Conservation (phyloP, 2,797 vertebrate genomes). For the Thamnophis elegans region DNA sequence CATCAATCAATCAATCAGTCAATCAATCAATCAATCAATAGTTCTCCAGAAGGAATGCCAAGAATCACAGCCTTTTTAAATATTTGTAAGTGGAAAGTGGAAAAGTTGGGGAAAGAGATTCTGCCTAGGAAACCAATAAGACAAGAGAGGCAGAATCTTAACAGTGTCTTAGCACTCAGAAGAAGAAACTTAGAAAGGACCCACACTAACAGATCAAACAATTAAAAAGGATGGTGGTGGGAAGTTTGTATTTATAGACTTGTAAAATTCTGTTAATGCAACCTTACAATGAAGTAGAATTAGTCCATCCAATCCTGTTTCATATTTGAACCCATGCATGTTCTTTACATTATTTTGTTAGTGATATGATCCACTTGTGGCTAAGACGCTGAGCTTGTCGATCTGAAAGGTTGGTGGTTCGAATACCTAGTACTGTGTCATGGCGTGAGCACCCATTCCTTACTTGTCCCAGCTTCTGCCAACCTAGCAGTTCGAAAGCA, state of each 20-base stretch:
- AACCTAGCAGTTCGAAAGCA: too few species aligned
- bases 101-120: not conserved
- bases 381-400: too few species aligned
- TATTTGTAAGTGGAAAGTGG: not conserved
- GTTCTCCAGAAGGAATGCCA: not conserved
- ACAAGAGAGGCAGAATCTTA: not conserved
- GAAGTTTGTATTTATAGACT: not conserved
- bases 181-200: not conserved
- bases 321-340: not conserved
- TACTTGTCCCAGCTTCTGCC: too few species aligned
- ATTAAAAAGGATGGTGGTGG: not conserved
- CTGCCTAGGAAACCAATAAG: not conserved
- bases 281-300: not conserved
- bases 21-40: not conserved
- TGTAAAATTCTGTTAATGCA: not conserved
- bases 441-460: too few species aligned
- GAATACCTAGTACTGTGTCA: too few species aligned
- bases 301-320: not conserved
- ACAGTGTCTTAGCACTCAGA: not conserved
- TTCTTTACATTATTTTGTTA: conserved; percentile 1
- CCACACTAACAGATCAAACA: not conserved
- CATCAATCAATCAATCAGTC: not conserved
- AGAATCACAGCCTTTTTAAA: not conserved
- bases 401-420: too few species aligned
- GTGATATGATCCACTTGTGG: not conserved